phyloP scores from a whole-genome alignment of 2,113 vertebrate species.

The Heterocephalus glaber region DNA sequence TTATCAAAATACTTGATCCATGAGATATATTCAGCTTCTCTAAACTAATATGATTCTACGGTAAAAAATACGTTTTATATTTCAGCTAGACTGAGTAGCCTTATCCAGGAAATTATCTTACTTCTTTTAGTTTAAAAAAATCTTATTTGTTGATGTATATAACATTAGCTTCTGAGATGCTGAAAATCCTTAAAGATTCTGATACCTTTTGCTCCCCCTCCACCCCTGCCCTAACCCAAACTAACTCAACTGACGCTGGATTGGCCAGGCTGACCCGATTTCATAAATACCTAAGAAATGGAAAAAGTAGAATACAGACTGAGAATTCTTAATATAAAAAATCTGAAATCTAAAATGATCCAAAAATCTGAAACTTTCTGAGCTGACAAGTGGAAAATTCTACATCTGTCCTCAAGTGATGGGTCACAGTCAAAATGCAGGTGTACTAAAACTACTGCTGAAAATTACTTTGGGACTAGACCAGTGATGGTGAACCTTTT shows the following conservation, averaged over 20 bases:
- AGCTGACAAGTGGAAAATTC: background rate
- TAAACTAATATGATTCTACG: background rate
- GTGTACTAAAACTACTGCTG: background rate
- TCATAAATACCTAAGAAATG: background rate
- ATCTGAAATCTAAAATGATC: background rate
- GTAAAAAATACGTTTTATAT: background rate
- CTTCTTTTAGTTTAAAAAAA: background rate
- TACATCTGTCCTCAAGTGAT: background rate
- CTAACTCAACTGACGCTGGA: background rate
- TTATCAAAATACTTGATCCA: background rate
- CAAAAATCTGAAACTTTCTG: background rate
- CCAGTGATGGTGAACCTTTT: background rate
- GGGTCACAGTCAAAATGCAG: background rate
- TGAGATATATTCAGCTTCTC: background rate
- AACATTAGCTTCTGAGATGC: conserved; percentile 1
- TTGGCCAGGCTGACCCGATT: background rate
- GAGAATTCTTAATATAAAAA: background rate
- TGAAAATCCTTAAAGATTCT: background rate
- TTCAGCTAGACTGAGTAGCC: background rate
- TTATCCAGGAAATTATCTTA: background rate
- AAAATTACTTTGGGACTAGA: background rate
- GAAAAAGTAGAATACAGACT: background rate
- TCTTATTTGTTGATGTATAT: background rate
- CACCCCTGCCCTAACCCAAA: background rate
- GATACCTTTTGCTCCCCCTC: background rate